Evolutionary conservation across 2,888 invertebrate species (phyloP), one percentile per base, ranked within the genome.

Genomic region (Penaeus monodon): DNA sequence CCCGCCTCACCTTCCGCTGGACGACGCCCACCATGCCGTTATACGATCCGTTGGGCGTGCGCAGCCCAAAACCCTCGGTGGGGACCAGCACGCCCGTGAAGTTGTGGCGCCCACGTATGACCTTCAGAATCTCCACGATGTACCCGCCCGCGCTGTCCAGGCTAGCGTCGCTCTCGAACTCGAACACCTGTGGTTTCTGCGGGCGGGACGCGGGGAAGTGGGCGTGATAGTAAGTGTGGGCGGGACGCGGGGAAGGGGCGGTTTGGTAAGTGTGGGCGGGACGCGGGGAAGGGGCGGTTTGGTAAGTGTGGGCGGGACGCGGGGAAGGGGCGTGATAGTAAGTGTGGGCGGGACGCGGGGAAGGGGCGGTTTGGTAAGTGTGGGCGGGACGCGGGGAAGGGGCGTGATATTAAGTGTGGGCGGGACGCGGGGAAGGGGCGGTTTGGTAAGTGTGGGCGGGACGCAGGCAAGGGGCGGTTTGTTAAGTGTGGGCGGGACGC

Each of bases 1-100:
- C 0, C 33, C 20, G 27, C 14, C 85, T 81, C 63, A 86, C 81
- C 81, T 77, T 29, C n/a, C 77, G 57, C 33, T 82, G 29, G 6
- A 86, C 81, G 17, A 77, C 68, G 7, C 86, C 86, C 27, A 82
- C 68, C 86, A 86, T 86, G 27, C 86, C 86, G 33, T 81, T 77
- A 49, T 68, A 86, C 10, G 86, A 81, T 0, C 77, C 82, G 57
- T 86, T 86, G 49, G 65, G 22, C 20, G 76, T 33, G 63, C 68
- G 20, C 6, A 81, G 66, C 0, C 81, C 86, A 10, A 86, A 82
- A 3, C 86, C 86, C 44, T 76, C 44, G 0, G 70, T 68, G 57
- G 63, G 57, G 12, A 49, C 77, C 7, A 86, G 82, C 44, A 68
- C 29, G 29, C 20, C 68, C 20, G 86, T 77, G 82, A 86, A 86